phyloP scores from a whole-genome alignment of 2,888 invertebrate species.

The Drosophila gaucha region DNA sequence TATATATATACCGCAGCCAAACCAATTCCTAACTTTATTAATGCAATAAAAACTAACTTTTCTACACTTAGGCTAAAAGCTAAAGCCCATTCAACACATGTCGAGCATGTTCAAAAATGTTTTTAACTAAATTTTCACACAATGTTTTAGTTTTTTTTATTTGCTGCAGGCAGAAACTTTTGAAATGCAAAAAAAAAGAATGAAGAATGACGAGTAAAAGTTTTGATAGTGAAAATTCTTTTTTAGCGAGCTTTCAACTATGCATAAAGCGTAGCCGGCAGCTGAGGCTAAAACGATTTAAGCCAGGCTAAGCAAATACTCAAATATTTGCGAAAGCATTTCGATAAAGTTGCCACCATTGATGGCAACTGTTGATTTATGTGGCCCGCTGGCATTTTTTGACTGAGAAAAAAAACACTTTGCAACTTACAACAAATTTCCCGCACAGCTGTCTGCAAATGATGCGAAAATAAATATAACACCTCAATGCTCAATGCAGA shows the following conservation, averaged over 20 bases:
- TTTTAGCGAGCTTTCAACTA: background rate
- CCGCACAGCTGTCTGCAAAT: constrained; percentile 40
- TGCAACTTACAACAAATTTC: constrained; percentile 45
- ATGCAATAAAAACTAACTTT: background rate
- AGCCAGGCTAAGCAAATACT: constrained; percentile 29
- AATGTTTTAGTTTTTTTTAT: background rate
- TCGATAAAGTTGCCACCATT: constrained; percentile 36
- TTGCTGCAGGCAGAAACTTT: constrained; percentile 11
- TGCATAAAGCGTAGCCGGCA: background rate
- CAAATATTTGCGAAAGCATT: constrained; percentile 36
- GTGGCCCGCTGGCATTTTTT: constrained; percentile 13
- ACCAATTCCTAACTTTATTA: background rate
- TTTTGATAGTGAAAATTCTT: constrained; percentile 8
- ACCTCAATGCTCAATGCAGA: background rate
- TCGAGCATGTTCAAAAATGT: background rate
- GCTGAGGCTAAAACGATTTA: constrained; percentile 13
- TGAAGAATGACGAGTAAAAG: constrained; percentile 8
- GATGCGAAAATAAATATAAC: constrained; percentile 31
- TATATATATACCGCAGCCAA: too few relatives aligned
- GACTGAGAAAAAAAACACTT: constrained; percentile 20
- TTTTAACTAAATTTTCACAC: constrained; percentile 1
- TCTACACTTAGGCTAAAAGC: constrained; percentile 10
- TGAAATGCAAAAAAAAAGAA: background rate
- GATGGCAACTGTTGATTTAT: constrained; percentile 39
- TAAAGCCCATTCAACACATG: background rate